Base-by-base conservation (phyloP, 2,888 invertebrate species). In the Caenorhabditis plicata region DNA sequence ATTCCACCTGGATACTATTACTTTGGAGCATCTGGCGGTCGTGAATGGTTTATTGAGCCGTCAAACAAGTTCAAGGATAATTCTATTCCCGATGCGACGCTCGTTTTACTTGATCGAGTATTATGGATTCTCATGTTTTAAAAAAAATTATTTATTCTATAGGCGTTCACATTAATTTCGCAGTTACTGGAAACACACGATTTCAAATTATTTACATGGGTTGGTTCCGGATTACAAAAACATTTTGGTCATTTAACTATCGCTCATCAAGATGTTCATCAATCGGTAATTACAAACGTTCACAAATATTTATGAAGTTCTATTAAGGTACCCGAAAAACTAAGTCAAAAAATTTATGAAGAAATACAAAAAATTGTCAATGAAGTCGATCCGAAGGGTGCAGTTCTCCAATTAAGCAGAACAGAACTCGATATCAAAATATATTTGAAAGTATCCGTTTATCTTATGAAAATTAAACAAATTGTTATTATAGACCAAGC, bases 1-100 rank as follows among this genome's bases (percentile, higher is more conserved):
- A 64, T 67, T 39, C 67, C 67, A 4, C 49, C 52, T 20, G 64
- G 80, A n/a, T 78, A 79, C 44, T 80, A 80, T 49, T 77, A 73
- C 58, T 80, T 74, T 45, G 80, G 80, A 13, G 80, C 80, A 2
- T 78, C 78, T 1, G 80, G 69, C n/a, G 80, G 80, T 15, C 70
- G 80, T 7, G 81, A 80, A 53, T 80, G 80, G 80, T 80, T 73
- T 47, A 69, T 80, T 23, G 74, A 77, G 25, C 75, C 78, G n/a
- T 65, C 64, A 1, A 64, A 71, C 45, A 77, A 81, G 44, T 80
- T 80, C 73, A 78, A 78, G 53, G 80, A 80, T 44, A 57, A 61
- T 11, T 71, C 74, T 13, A 76, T 80, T 35, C 64, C 70, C 23
- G 75, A 71, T 17, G 44, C 49, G 5, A 70, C 74, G 38, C 61